Base-by-base conservation (phyloP, 2,888 invertebrate species). In the Acronicta psi region DNA sequence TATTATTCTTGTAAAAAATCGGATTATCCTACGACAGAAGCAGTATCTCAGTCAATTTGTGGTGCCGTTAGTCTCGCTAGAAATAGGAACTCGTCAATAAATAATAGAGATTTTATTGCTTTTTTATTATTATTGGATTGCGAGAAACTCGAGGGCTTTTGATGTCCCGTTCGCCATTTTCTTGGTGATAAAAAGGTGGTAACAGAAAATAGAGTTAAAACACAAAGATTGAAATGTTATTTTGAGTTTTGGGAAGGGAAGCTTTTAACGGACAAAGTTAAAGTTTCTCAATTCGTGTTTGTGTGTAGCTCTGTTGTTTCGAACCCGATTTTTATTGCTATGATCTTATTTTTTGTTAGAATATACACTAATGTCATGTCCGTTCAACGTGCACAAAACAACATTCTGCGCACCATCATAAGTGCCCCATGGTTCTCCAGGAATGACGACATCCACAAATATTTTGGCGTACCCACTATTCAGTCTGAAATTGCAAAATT, bases 41-140 rank as follows among this genome's bases (percentile, higher is more conserved):
- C 37, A 51, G 43, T 37, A 47, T 54, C 50, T 17, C 47, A 60
- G 44, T 51, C 69, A 62, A 73, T 77, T 69, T 67, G 69, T 62
- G 61, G 63, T 46, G 59, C 68, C 71, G 76, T 79, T 75, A 70
- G 70, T 69, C 73, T 73, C 56, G 60, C 79, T 75, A 79, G 74
- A 77, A 81, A 73, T 76, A 79, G 73, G 71, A 75, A 66, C 76
- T 70, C 77, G 75, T 76, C 87, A 82, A 91, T 91, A 91, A 90
- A 91, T 91, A 91, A 88, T 89, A 88, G 83, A 85, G 81, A 36
- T 87, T 89, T 91, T 91, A 91, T 88, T 85, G 73, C 81, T 62
- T 81, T 89, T 92, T 92, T 91, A 91, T 89, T 90, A 87, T 89
- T 89, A 91, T 92, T 91, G 89, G 88, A 90, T 91, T 87, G 86